Base-by-base conservation (phyloP, 2,113 vertebrate genomes). In the Salminus brasiliensis region DNA sequence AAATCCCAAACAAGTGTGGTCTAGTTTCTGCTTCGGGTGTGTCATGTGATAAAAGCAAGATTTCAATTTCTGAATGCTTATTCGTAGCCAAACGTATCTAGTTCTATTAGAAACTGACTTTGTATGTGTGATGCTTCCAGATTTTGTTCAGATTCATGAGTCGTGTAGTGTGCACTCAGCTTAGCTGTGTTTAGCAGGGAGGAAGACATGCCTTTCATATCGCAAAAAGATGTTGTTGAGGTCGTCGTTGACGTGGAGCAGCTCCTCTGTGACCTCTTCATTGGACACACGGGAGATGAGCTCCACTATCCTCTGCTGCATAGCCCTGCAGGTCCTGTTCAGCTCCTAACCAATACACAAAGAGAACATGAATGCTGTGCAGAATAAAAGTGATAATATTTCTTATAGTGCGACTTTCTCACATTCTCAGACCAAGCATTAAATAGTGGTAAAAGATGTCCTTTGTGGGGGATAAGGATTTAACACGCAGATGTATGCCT, bases 201-300 rank as follows among this genome's bases (percentile, higher is more conserved):
- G 6, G 21, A 11, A 5, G 5, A 3, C 21, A 0, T 81, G 97
- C 98, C 97, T 96, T 86, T 98, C 97, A 0, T 96, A 98, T 85
- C 97, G 88, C 49, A 99, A 93, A 86, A 99, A 99, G 86, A 98
- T 96, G 0, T 99, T 99, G 89, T 99, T 99, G 91, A 99, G 94
- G 90, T 99, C 97, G 1, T 99, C 98, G 0, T 99, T 99, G 84
- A 96, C 97, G 0, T 97, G 97, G 73, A 99, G 92, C 83, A 99
- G 91, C 82, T 99, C 98, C 89, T 98, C 97, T 0, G 98, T 98
- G 88, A 99, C 96, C 36, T 98, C 94, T 89, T 98, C 98, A 0
- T 96, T 99, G 84, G 96, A 95, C 82, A 98, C 95, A 4, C 96
- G 91, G 72, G 97, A 97, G 90, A 99, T 96, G 83, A 99, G 97